Conservation (phyloP, 1,140 invertebrate genomes). For the Musca vetustissima region DNA sequence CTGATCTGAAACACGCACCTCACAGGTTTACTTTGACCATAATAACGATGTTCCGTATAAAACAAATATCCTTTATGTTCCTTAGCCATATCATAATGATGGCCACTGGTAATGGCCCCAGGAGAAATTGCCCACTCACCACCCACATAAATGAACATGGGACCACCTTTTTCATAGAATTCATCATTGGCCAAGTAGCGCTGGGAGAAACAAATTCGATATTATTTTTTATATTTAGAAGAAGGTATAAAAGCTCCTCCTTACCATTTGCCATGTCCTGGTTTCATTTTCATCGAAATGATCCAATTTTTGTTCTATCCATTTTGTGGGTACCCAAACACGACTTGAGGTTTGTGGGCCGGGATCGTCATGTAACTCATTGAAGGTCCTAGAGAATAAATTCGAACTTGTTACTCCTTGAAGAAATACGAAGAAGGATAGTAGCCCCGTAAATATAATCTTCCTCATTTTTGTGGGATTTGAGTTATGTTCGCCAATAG, state of each 20-base stretch:
- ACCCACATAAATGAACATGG: conserved; percentile 73
- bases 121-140: conserved; percentile 64
- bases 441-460: too few species aligned
- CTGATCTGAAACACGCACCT: conserved; percentile 53
- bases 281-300: conserved; percentile 70
- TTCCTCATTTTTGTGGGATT: too few species aligned
- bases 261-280: conserved; percentile 67
- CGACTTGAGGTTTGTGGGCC: conserved; percentile 32
- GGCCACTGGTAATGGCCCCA: conserved; percentile 56
- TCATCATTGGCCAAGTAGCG: conserved; percentile 49
- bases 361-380: conserved; percentile 29
- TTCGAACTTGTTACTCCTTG: too few species aligned
- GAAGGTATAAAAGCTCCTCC: neutral
- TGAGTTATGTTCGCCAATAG: too few species aligned
- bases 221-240: too few species aligned
- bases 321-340: conserved; percentile 37
- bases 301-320: conserved; percentile 60
- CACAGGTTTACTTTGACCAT: conserved; percentile 75
- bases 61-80: conserved; percentile 64
- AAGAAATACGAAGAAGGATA: too few species aligned
- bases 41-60: conserved; percentile 79
- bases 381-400: conserved; percentile 3
- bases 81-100: conserved; percentile 62
- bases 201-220: conserved; percentile 25
- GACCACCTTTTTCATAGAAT: conserved; percentile 54